A percentile compares a stretch with the other conserved stretches of the same genome.
These are phyloP conservation scores for Drosophila emarginata DNA, from an alignment of 2,888 invertebrate genomes.

Conservation along the genomic window DNA sequence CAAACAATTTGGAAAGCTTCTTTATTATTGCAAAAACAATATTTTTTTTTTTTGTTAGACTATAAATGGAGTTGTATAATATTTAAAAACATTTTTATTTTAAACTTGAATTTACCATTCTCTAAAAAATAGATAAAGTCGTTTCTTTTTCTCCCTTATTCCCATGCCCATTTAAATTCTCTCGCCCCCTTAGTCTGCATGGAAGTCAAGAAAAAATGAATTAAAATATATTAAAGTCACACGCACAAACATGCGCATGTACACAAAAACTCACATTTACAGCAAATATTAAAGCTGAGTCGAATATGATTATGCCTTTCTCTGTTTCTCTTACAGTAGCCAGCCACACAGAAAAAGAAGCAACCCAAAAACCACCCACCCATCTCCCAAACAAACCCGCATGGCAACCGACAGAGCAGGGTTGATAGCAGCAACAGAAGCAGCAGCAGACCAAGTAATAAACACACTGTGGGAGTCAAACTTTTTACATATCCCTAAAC, in stretches of 20 bases:
- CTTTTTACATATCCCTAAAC: slow-evolving; percentile 1
- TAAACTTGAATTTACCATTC: too few relatives aligned
- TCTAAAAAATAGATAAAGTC: background rate
- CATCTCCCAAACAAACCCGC: slow-evolving; percentile 30
- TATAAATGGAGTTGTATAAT: too few relatives aligned
- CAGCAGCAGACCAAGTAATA: slow-evolving; percentile 53
- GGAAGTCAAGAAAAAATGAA: slow-evolving; percentile 43
- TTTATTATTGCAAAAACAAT: too few relatives aligned
- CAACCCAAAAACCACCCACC: slow-evolving; percentile 15
- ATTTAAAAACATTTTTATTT: too few relatives aligned
- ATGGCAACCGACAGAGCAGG: slow-evolving; percentile 51
- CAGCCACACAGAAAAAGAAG: slow-evolving; percentile 21
- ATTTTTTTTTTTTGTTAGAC: too few relatives aligned
- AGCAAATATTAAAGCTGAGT: slow-evolving; percentile 59
- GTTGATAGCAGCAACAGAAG: slow-evolving; percentile 38
- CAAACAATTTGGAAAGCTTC: too few relatives aligned
- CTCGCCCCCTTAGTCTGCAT: background rate
- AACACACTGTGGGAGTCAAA: slow-evolving; percentile 46
- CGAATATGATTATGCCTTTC: slow-evolving; percentile 5
- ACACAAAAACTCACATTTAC: slow-evolving; percentile 3
- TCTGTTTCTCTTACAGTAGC: background rate
- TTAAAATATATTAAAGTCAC: slow-evolving; percentile 58
- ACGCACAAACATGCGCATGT: slow-evolving; percentile 11
- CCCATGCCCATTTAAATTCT: background rate
- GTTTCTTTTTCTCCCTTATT: background rate